These are phyloP conservation scores for Cirrhinus mrigala DNA, from an alignment of 2,797 vertebrate species.

Conservation along the genomic window DNA sequence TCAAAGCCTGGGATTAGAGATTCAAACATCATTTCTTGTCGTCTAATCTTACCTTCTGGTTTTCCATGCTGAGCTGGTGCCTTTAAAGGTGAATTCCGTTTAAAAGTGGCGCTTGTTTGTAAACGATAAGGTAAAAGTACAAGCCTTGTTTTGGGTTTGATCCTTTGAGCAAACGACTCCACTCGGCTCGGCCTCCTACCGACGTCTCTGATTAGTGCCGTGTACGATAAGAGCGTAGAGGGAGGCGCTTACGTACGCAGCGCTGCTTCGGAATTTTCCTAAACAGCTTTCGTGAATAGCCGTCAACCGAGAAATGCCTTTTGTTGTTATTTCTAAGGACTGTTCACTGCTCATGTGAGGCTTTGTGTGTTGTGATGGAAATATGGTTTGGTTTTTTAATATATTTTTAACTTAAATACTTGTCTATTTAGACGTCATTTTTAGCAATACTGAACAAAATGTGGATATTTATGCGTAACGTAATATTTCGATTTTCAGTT, in stretches of 20 bases:
- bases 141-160: conserved; percentile 40
- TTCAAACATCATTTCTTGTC: neutral
- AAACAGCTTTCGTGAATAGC: conserved; percentile 32
- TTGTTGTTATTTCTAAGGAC: conserved; percentile 31
- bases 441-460: neutral
- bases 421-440: neutral
- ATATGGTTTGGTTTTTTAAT: neutral
- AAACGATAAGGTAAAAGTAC: neutral
- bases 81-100: neutral
- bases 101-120: neutral
- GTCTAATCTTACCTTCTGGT: conserved; percentile 40
- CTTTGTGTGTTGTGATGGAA: neutral
- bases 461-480: neutral
- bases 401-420: neutral
- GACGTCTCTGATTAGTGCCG: conserved; percentile 42
- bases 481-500: neutral
- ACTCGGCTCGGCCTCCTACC: conserved; percentile 54
- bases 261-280: conserved; percentile 25
- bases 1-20: conserved; percentile 27
- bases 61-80: conserved; percentile 40
- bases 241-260: neutral
- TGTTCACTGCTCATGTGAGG: neutral
- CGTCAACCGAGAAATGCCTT: conserved; percentile 8
- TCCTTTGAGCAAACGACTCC: conserved; percentile 48
- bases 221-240: conserved; percentile 38